phyloP scores from a whole-genome alignment of 2,888 invertebrate genomes.

The Dinocampus coccinellae region DNA sequence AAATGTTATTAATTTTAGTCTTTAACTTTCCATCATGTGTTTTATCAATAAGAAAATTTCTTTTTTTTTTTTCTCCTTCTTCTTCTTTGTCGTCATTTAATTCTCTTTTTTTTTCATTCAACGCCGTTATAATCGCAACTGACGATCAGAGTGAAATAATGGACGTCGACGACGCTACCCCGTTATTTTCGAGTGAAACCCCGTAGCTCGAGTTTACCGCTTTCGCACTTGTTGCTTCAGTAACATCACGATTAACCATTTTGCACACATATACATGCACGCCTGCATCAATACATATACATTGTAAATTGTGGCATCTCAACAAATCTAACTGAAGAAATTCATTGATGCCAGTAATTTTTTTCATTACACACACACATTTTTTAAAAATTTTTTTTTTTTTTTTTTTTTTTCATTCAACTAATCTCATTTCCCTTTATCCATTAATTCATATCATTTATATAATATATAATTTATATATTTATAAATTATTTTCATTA shows the following conservation, averaged over 20 bases:
- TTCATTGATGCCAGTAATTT: background rate
- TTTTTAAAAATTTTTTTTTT: too few relatives aligned
- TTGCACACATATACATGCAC: background rate
- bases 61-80: background rate
- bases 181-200: slow-evolving; percentile 32
- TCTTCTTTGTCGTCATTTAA: background rate
- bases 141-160: slow-evolving; percentile 29
- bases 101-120: background rate
- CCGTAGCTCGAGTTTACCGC: slow-evolving; percentile 39
- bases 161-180: slow-evolving; percentile 16
- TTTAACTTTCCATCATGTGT: background rate
- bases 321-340: background rate
- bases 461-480: background rate
- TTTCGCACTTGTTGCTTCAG: slow-evolving; percentile 47
- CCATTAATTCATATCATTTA: background rate
- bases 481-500: too few relatives aligned
- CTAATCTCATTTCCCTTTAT: background rate
- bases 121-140: slow-evolving; percentile 6
- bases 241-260: slow-evolving; percentile 26
- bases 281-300: too few relatives aligned
- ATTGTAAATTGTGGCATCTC: too few relatives aligned
- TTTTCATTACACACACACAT: too few relatives aligned
- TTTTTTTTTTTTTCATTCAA: too few relatives aligned
- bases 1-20: background rate
- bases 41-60: background rate